Evolutionary conservation across 2,797 vertebrate genomes (phyloP), one percentile per base, ranked within the genome.

Genomic region (Macropodus opercularis): DNA sequence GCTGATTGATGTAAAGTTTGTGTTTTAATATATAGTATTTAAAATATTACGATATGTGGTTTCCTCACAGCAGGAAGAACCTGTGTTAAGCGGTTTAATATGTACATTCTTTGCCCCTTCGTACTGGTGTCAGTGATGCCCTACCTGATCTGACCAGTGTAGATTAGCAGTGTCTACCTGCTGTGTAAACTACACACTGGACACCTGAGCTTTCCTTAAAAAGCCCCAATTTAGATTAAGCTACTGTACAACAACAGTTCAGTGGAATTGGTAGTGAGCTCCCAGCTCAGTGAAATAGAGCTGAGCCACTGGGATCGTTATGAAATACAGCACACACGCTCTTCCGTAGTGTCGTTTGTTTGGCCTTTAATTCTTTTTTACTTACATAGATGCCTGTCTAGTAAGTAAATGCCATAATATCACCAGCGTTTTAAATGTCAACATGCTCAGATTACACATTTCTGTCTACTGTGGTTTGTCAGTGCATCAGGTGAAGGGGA

Each of bases 251-350:
- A n/a, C n/a, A n/a, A n/a, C n/a, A n/a, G n/a, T n/a, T n/a, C n/a
- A n/a, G 21, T 38, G 32, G 6, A 34, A 27, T 14, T 39, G 36
- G 17, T 17, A 19, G 14, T 17, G 10, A n/a, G 23, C 22, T 39
- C 34, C n/a, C 34, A 40, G 47, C n/a, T 38, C 18, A 22, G 14
- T n/a, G 36, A 48, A 24, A 15, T 3, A 47, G 8, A 53, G 34
- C 11, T 51, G 47, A 22, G 47, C 26, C 27, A 11, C 27, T 42
- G 38, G 17, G 53, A 60, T 54, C 49, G 42, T 49, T 49, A 18
- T 21, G 23, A 40, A 31, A 26, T 15, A 48, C 5, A 47, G 10
- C 31, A 43, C 34, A 36, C 17, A 39, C 10, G 17, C 7, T n/a
- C n/a, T 41, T 31, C 19, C 12, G 23, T 9, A 31, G 2, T 14